A percentile compares a stretch with the other conserved stretches of the same genome.
These are phyloP conservation scores for Crepidodera aurea DNA, from an alignment of 2,888 invertebrate genomes.

Conservation along the genomic window DNA sequence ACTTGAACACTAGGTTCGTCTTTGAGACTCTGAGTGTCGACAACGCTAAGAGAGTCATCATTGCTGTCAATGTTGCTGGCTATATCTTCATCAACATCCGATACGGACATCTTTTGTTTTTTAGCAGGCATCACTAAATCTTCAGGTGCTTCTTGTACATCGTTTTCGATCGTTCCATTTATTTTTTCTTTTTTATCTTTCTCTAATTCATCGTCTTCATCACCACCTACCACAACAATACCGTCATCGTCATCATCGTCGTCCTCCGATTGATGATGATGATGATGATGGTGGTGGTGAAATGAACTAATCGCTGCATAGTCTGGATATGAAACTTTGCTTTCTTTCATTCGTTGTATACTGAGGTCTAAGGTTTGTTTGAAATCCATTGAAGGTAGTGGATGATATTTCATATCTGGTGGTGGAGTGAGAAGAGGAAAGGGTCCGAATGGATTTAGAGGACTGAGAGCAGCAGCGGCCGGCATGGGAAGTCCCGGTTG, in stretches of 20 bases:
- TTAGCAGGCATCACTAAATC: slow-evolving; percentile 75
- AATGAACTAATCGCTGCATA: slow-evolving; percentile 50
- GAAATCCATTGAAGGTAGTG: slow-evolving; percentile 68
- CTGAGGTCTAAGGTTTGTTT: slow-evolving; percentile 72
- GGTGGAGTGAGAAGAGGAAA: slow-evolving; percentile 80
- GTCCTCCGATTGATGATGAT: slow-evolving; percentile 60
- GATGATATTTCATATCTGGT: slow-evolving; percentile 71
- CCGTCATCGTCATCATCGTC: slow-evolving; percentile 81
- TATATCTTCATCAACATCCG: slow-evolving; percentile 66
- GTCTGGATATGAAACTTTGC: slow-evolving; percentile 53
- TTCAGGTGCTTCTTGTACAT: slow-evolving; percentile 67
- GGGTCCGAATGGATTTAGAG: slow-evolving; percentile 78
- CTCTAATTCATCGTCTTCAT: slow-evolving; percentile 59
- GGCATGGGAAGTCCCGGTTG: slow-evolving; percentile 72
- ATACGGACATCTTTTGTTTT: slow-evolving; percentile 66
- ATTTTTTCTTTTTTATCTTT: slow-evolving; percentile 56
- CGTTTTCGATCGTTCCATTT: slow-evolving; percentile 53
- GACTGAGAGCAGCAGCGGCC: slow-evolving; percentile 68
- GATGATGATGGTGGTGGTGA: slow-evolving; percentile 29
- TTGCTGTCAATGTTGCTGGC: slow-evolving; percentile 72
- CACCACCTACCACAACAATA: slow-evolving; percentile 79
- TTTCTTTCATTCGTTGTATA: slow-evolving; percentile 63
- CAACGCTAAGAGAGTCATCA: slow-evolving; percentile 68
- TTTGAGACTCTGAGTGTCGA: slow-evolving; percentile 65
- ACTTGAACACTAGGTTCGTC: slow-evolving; percentile 67